Conservation (phyloP, 92 coral and sea anemone species). For the Phenganax stokvisi region DNA sequence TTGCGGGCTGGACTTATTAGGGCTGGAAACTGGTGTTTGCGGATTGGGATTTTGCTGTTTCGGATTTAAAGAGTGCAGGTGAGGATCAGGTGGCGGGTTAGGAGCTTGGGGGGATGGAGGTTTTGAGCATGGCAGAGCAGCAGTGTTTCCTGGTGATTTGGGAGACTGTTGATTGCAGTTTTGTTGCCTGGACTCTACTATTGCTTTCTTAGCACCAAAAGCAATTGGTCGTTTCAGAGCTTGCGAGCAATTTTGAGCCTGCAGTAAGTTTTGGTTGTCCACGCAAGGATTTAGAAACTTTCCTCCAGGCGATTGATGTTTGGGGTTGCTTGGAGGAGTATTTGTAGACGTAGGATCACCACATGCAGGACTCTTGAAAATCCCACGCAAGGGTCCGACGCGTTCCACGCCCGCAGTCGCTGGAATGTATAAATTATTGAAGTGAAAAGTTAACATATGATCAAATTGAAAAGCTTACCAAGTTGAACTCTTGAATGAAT, state of each 20-base stretch:
- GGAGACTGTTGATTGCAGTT: background rate
- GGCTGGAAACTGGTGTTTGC: background rate
- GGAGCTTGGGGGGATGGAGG: background rate
- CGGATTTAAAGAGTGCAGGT: background rate
- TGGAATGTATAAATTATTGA: too few species aligned
- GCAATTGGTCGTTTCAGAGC: background rate
- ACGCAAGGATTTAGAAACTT: too few species aligned
- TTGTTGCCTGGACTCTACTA: background rate
- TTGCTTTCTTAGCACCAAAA: background rate
- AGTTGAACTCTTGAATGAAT: too few species aligned
- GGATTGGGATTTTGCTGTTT: background rate
- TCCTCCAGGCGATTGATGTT: too few species aligned
- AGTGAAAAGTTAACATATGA: too few species aligned
- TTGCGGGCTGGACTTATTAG: background rate
- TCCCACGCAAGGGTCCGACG: too few species aligned
- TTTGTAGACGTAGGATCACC: too few species aligned
- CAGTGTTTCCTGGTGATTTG: background rate
- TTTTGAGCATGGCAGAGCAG: background rate
- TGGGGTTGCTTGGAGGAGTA: too few species aligned
- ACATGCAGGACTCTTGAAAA: too few species aligned
- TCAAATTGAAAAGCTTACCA: too few species aligned
- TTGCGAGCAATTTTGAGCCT: background rate
- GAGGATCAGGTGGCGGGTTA: background rate
- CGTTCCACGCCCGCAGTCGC: too few species aligned
- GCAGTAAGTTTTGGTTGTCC: background rate